Base-by-base conservation (phyloP, 2,888 invertebrate genomes). In the Patella ulyssiponensis region DNA sequence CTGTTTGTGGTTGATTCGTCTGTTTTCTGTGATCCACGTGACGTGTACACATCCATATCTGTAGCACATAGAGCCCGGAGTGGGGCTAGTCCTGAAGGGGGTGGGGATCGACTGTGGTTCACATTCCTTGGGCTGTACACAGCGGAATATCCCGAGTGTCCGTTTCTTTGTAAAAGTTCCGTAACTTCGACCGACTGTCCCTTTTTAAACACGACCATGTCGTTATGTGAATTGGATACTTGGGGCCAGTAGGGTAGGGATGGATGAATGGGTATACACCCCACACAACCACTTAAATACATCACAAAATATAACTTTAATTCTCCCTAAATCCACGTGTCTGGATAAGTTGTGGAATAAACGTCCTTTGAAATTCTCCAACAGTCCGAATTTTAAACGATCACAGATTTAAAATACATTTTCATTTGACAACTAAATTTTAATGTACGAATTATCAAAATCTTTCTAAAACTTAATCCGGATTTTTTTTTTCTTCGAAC, bases 11-110 rank as follows among this genome's bases (percentile, higher is more conserved):
- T 7, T 27, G 69, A 51, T 56, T 74, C 20, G 64, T 44, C 17
- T 23, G 54, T 71, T 72, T 77, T 71, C 70, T 75, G 44, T 53
- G 73, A 53, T 73, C 79, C 74, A 73, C 81, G 75, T 74, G 80
- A n/a, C 58, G 75, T 78, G 78, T 83, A 85, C 2, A 80, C 84
- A 12, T 83, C 78, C 2, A 83, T 81, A 23, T 83, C 86, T 1
- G 84, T 81, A 54, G 86, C 83, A 78, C 88, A 88, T 64, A 88
- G 81, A 0, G 87, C 87, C 75, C 87, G 85, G 9, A 88, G 79
- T 5, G 87, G 87, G 9, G 86, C 88, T 33, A 88, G 79, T 0
- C 87, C 88, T 3, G 87, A 87, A 5, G 83, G 82, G 15, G 79
- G 69, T 51, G 79, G 69, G 4, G 74, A 64, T n/a, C 53, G 70